phyloP scores from a whole-genome alignment of 2,888 invertebrate genomes.

The Drosophila villosipedis region DNA sequence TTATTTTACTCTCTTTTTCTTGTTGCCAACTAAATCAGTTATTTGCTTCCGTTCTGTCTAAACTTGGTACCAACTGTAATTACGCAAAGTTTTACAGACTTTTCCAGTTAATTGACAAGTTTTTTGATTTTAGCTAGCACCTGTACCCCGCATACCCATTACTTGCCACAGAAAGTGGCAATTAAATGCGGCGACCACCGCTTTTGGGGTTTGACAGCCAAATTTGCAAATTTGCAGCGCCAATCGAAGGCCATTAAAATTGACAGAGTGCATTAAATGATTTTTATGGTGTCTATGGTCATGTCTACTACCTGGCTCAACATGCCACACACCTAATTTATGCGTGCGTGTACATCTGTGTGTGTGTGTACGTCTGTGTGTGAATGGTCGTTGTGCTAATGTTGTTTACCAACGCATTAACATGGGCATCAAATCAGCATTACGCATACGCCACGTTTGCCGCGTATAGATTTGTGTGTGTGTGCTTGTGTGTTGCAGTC shows the following conservation, averaged over 20 bases:
- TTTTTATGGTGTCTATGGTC: slow-evolving; percentile 46
- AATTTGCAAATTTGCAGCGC: slow-evolving; percentile 71
- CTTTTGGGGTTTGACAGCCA: slow-evolving; percentile 63
- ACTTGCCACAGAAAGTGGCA: slow-evolving; percentile 40
- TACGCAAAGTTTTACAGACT: slow-evolving; percentile 28
- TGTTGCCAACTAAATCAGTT: slow-evolving; percentile 7
- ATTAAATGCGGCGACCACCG: slow-evolving; percentile 64
- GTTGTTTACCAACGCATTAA: slow-evolving; percentile 79
- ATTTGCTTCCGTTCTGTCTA: slow-evolving; percentile 48
- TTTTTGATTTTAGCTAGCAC: slow-evolving; percentile 22
- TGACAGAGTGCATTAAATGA: slow-evolving; percentile 57
- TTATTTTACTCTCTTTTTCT: slow-evolving; percentile 1
- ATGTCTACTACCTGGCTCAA: slow-evolving; percentile 30
- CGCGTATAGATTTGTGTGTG: slow-evolving; percentile 2
- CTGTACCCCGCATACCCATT: not conserved
- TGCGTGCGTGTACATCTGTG: not conserved
- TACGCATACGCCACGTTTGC: slow-evolving; percentile 76
- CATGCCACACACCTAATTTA: slow-evolving; percentile 26
- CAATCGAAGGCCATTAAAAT: slow-evolving; percentile 69
- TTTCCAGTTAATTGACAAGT: slow-evolving; percentile 50
- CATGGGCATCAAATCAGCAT: slow-evolving; percentile 52
- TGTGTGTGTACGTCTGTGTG: slow-evolving; percentile 11
- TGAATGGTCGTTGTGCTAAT: slow-evolving; percentile 49
- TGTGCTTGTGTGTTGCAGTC: slow-evolving; percentile 6
- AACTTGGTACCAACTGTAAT: slow-evolving; percentile 45